Evolutionary conservation across 2,113 vertebrate genomes (phyloP), one percentile per base, ranked within the genome.

Genomic region (Cyanoramphus novaezelandiae): DNA sequence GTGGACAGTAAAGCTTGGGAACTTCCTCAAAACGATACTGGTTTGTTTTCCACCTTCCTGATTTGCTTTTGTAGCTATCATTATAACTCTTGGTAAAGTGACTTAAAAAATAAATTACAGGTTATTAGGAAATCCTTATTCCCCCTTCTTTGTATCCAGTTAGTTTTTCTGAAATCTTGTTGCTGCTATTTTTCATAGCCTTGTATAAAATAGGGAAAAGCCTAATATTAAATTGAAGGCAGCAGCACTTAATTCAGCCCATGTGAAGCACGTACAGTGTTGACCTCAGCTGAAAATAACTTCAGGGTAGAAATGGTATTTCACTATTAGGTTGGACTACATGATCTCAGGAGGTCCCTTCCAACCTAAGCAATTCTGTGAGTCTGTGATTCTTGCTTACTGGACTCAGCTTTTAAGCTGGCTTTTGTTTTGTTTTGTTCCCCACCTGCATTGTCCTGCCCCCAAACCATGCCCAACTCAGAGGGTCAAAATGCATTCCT

Each of bases 391-490:
- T 77, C 7, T 20, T 60, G 15, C 28, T 59, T 67, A 53, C 3
- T 31, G 8, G 21, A 50, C 33, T 59, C 27, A 33, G 8, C 64
- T 82, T 93, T 50, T 44, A 64, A 78, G 31, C 7, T 60, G 9
- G 0, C 41, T 44, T 63, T 74, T 50, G 6, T 3, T 52, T 86
- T 52, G 12, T n/a, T 78, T 77, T 77, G 4, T 37, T 81, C 15
- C 3, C 5, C 6, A 14, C 8, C 4, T 4, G 2, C 13, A 21
- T 43, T 47, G 7, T 59, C 31, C 13, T 0, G 1, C 6, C 24
- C 5, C 14, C 9, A 65, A 74, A 39, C 6, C 13, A 17, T 65
- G 20, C 2, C 25, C 3, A 3, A 17, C 35, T 65, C 14, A 49
- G 33, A 39, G 10, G 3, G 20, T 28, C 16, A 82, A 88, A 65